A percentile compares a stretch with the other conserved stretches of the same genome.
Conservation (phyloP, 92 coral and sea anemone species). For the Bergia sp. region DNA sequence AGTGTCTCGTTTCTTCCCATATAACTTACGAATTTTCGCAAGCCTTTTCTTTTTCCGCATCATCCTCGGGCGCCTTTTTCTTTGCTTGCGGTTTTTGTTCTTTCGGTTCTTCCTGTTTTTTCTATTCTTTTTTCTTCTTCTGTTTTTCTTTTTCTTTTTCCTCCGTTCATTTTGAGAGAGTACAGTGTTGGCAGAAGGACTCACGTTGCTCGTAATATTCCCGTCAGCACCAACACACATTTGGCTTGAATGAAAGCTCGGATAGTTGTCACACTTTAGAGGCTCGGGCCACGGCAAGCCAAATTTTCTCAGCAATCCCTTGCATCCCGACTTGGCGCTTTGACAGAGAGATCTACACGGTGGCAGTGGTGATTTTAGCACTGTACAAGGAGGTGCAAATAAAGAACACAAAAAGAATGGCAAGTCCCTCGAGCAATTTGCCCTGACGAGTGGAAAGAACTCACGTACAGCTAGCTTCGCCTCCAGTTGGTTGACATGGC, state of each 20-base stretch:
- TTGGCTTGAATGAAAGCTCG: background rate
- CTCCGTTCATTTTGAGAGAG: slow-evolving; percentile 1
- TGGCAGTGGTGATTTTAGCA: background rate
- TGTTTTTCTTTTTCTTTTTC: slow-evolving; percentile 29
- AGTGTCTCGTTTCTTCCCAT: background rate
- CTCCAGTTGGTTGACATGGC: background rate
- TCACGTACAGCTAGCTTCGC: background rate
- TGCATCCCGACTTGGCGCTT: slow-evolving; percentile 23
- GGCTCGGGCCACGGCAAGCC: slow-evolving; percentile 16
- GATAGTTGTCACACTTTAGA: background rate
- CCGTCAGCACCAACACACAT: slow-evolving; percentile 18
- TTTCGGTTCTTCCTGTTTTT: slow-evolving; percentile 20
- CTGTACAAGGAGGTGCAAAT: slow-evolving; percentile 11
- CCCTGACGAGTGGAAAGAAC: slow-evolving; percentile 17
- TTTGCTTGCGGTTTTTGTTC: slow-evolving; percentile 22
- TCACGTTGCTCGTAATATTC: background rate
- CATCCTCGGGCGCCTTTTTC: slow-evolving; percentile 2
- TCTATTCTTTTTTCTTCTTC: slow-evolving; percentile 24
- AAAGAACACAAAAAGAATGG: slow-evolving; percentile 25
- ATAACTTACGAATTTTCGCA: background rate
- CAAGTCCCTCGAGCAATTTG: slow-evolving; percentile 23
- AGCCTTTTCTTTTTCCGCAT: background rate
- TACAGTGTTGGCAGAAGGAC: background rate
- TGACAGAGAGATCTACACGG: slow-evolving; percentile 23
- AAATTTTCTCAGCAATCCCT: background rate